Evolutionary conservation across 2,888 invertebrate genomes (phyloP).

Genomic region (Gryllus longicercus): DNA sequence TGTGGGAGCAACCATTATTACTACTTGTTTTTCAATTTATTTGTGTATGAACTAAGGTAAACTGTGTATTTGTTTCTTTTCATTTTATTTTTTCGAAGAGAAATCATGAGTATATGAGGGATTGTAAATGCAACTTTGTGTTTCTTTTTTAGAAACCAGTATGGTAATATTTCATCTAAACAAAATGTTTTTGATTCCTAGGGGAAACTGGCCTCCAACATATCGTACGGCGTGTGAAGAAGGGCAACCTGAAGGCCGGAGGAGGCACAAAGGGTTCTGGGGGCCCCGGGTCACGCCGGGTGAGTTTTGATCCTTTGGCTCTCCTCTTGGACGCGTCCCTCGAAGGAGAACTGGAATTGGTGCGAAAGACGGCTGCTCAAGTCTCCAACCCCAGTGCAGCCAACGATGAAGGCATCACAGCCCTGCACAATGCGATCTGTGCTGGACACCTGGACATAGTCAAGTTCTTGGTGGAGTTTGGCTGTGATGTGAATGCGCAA

Average conservation of each 20-base stretch:
- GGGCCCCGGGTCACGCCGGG: constrained; percentile 60
- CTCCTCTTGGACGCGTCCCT: constrained; percentile 93
- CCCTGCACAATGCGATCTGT: constrained; percentile 98
- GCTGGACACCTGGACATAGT: constrained; percentile 99
- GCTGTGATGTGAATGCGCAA: constrained; percentile 98
- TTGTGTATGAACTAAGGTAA: too few relatives aligned
- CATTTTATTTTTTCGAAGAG: too few relatives aligned
- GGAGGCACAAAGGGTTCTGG: constrained; percentile 45
- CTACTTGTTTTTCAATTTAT: too few relatives aligned
- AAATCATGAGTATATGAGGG: too few relatives aligned
- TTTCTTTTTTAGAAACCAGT: too few relatives aligned
- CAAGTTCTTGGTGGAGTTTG: constrained; percentile 93
- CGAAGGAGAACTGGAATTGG: constrained; percentile 96
- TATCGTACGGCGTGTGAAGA: constrained; percentile 42
- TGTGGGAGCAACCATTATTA: too few relatives aligned
- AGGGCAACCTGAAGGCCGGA: constrained; percentile 69
- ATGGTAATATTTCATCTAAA: too few relatives aligned
- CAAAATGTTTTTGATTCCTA: constrained; percentile 22
- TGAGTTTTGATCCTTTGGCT: constrained; percentile 96
- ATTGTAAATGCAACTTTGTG: too few relatives aligned
- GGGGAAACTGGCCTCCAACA: too few relatives aligned
- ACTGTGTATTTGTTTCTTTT: too few relatives aligned
- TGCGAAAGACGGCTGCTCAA: constrained; percentile 91
- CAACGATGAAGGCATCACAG: constrained; percentile 99
- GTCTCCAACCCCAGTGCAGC: constrained; percentile 94